phyloP scores from a whole-genome alignment of 2,113 vertebrate species.

The Pseudopipra pipra region DNA sequence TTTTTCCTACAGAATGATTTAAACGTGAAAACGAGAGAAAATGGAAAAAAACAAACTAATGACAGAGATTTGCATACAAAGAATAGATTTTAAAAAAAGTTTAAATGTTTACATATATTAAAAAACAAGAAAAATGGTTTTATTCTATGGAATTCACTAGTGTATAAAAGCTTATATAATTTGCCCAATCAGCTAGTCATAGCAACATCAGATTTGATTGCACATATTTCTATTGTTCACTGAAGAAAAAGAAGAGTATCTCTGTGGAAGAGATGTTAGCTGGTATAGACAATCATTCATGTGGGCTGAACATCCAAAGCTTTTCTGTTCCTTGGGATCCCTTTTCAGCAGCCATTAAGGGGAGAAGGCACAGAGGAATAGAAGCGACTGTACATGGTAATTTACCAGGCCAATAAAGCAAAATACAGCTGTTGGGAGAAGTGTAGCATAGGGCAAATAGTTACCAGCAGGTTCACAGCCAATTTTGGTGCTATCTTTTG shows the following conservation, averaged over 20 bases:
- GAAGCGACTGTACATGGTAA: background rate
- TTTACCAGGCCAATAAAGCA: background rate
- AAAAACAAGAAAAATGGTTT: background rate
- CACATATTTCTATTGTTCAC: background rate
- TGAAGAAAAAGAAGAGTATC: background rate
- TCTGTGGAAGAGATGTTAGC: background rate
- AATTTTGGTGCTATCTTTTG: background rate
- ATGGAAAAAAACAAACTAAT: background rate
- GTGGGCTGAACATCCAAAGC: background rate
- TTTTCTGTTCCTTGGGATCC: background rate
- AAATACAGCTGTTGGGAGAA: background rate
- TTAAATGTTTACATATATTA: background rate
- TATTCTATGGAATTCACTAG: background rate
- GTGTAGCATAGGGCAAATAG: accelerated
- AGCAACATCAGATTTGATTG: background rate
- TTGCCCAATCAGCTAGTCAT: background rate
- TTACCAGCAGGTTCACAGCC: background rate
- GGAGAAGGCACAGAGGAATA: background rate
- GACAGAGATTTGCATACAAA: background rate
- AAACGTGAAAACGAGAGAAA: background rate
- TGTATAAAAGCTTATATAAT: background rate
- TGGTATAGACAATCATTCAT: background rate
- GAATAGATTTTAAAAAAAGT: background rate
- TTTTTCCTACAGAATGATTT: background rate
- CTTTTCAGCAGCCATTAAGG: background rate